phyloP scores from a whole-genome alignment of 2,113 vertebrate species.

The Takifugu bimaculatus region DNA sequence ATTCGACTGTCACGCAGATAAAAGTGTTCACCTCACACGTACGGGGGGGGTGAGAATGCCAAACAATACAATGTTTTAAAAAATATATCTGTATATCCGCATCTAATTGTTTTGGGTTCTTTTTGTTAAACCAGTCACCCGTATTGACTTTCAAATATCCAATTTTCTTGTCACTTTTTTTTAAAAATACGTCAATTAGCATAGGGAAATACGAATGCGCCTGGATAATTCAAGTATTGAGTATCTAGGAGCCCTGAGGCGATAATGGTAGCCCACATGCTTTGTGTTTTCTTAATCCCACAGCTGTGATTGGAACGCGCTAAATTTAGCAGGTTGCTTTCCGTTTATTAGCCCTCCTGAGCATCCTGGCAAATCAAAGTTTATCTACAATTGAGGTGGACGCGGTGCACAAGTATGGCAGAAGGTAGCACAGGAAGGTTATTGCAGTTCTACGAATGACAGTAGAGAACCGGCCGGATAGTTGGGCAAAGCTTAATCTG shows the following conservation, averaged over 20 bases:
- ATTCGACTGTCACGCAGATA: slow-evolving; percentile 14
- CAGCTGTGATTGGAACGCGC: background rate
- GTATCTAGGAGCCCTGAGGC: slow-evolving; percentile 13
- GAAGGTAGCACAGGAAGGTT: no score
- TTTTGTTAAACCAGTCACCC: background rate
- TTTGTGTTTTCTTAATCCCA: no score
- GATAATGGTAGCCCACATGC: slow-evolving; percentile 16
- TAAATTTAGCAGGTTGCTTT: background rate
- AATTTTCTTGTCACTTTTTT: slow-evolving; percentile 10
- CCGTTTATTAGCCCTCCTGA: slow-evolving; percentile 16
- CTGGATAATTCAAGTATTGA: slow-evolving; percentile 17
- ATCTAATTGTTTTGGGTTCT: background rate
- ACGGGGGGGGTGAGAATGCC: background rate
- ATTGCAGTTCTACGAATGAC: no score
- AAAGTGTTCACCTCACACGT: slow-evolving; percentile 3
- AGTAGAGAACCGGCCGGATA: no score
- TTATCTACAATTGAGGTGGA: no score
- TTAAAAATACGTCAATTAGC: slow-evolving; percentile 19
- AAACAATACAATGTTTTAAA: background rate
- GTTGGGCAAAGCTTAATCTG: no score
- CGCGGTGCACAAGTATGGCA: no score
- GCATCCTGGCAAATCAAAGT: background rate
- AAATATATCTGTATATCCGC: background rate
- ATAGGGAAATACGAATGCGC: slow-evolving; percentile 30
- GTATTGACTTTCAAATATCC: slow-evolving; percentile 1